These are phyloP conservation scores for Eulemur rubriventer DNA, from an alignment of 2,797 vertebrate species.

Conservation along the genomic window DNA sequence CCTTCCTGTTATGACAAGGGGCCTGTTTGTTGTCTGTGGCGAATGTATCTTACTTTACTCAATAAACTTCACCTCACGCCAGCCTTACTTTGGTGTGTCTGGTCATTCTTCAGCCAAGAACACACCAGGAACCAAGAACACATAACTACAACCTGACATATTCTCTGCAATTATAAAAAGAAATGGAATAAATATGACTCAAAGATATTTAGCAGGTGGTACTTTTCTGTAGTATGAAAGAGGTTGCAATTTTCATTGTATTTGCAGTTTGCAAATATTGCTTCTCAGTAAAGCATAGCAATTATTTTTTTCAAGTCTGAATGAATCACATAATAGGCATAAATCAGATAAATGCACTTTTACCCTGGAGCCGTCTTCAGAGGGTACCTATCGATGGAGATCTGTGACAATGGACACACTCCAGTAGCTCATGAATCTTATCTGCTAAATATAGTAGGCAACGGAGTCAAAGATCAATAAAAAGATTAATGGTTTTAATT, in stretches of 20 bases:
- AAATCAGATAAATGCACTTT: conserved; percentile 60
- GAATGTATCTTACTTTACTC: too few relatives aligned
- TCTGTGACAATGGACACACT: conserved; percentile 60
- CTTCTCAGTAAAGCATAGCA: conserved; percentile 58
- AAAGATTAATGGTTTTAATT: conserved; percentile 84
- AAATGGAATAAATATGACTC: conserved; percentile 22
- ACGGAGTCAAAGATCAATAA: conserved; percentile 66
- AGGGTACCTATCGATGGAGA: conserved; percentile 46
- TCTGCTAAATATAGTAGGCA: conserved; percentile 65
- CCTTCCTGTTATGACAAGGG: too few relatives aligned
- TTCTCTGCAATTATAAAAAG: conserved; percentile 44
- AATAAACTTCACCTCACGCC: too few relatives aligned
- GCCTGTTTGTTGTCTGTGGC: too few relatives aligned
- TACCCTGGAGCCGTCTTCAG: conserved; percentile 16
- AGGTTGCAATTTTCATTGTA: conserved; percentile 41
- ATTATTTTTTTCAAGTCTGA: conserved; percentile 61
- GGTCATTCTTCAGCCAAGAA: too few relatives aligned
- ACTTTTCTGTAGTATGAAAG: conserved; percentile 4
- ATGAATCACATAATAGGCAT: conserved; percentile 56
- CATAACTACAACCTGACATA: not conserved
- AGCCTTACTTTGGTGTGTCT: too few relatives aligned
- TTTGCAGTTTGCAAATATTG: conserved; percentile 50
- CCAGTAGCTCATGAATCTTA: conserved; percentile 71
- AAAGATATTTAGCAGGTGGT: conserved; percentile 2
- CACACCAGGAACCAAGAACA: too few relatives aligned